Conservation (phyloP, 2,113 vertebrate species). For the Mirza zaza region DNA sequence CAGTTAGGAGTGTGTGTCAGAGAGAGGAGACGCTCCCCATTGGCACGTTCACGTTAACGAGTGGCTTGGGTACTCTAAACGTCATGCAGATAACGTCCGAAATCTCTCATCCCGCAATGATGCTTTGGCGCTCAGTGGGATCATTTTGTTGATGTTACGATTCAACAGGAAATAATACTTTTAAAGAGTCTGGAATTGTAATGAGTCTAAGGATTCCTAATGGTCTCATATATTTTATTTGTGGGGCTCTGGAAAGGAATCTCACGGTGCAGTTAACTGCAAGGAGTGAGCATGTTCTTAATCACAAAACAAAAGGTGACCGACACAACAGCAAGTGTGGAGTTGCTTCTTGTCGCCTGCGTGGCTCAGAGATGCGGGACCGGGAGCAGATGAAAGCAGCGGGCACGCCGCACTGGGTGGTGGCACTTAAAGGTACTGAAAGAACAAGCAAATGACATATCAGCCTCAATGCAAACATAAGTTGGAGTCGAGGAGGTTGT, state of each 20-base stretch:
- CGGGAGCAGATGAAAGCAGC: not conserved
- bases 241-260: not conserved
- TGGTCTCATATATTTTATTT: conserved; percentile 1
- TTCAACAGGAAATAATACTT: conserved; percentile 3
- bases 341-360: rapidly evolving
- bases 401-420: rapidly evolving
- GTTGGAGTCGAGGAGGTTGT: not conserved
- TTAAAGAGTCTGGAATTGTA: conserved; percentile 33
- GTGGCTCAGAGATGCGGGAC: not conserved
- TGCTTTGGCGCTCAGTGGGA: not conserved
- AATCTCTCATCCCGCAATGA: not conserved
- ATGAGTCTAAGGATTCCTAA: not conserved
- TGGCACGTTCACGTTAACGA: not conserved
- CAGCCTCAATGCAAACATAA: not conserved
- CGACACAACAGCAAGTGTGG: not conserved
- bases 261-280: not conserved
- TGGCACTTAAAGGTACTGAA: not conserved
- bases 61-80: not conserved
- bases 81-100: not conserved
- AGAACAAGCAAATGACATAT: not conserved
- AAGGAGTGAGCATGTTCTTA: not conserved
- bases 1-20: not conserved
- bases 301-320: not conserved
- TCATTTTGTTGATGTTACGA: not conserved
- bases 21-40: not conserved